phyloP scores from a whole-genome alignment of 64 coral and sea anemone genomes.

The Orbicella faveolata region DNA sequence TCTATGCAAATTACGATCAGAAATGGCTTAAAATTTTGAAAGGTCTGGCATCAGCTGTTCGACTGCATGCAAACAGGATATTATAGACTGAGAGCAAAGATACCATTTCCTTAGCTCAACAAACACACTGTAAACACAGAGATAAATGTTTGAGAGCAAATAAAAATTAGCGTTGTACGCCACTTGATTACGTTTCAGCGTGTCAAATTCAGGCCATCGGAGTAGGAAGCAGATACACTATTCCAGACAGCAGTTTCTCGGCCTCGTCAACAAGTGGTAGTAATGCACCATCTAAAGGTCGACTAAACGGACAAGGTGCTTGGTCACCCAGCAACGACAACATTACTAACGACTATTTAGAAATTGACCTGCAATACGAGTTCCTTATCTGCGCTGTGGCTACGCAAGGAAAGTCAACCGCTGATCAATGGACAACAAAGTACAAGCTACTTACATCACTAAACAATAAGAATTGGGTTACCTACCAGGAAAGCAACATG shows the following conservation, averaged over 20 bases:
- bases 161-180: too few relatives aligned
- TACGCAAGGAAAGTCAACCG: slow-evolving; percentile 29
- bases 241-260: not conserved
- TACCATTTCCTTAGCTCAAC: too few relatives aligned
- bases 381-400: slow-evolving; percentile 29
- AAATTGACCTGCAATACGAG: slow-evolving; percentile 2
- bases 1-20: too few relatives aligned
- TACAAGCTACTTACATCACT: not conserved
- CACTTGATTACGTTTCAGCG: not conserved
- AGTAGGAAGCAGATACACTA: not conserved
- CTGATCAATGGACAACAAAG: not conserved
- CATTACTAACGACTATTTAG: not conserved
- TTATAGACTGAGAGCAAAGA: too few relatives aligned
- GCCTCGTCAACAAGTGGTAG: not conserved
- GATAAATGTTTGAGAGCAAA: too few relatives aligned
- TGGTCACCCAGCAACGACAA: not conserved
- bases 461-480: not conserved
- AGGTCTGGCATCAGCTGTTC: too few relatives aligned
- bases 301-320: not conserved
- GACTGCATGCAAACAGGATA: too few relatives aligned
- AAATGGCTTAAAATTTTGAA: too few relatives aligned
- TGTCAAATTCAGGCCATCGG: not conserved
- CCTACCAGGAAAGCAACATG: not conserved
- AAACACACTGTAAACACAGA: too few relatives aligned
- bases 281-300: not conserved